These are phyloP conservation scores for Agrotis clavis DNA, from an alignment of 2,888 invertebrate genomes.

Conservation along the genomic window DNA sequence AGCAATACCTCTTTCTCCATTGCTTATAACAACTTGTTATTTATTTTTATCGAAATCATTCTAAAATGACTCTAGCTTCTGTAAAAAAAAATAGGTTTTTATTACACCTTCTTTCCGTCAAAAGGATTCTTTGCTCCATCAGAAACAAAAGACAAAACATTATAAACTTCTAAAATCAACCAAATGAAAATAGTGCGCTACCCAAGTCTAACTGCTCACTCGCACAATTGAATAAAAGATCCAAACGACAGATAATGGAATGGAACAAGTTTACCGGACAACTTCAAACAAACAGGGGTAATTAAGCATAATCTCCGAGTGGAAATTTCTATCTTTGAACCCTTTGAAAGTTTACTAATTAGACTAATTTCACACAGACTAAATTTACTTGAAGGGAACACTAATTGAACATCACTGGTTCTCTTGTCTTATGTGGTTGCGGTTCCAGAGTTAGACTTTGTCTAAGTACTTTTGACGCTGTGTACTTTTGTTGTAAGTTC, in stretches of 20 bases:
- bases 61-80: neutral
- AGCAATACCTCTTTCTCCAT: no score
- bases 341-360: conserved; percentile 55
- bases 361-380: conserved; percentile 39
- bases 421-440: neutral
- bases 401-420: conserved; percentile 13
- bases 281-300: conserved; percentile 38
- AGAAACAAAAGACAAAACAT: neutral
- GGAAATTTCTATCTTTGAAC: conserved; percentile 49
- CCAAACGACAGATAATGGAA: conserved; percentile 34
- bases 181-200: neutral
- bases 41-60: no score
- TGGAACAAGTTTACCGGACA: conserved; percentile 36
- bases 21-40: no score
- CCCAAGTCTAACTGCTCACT: conserved; percentile 21
- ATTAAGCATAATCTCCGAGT: conserved; percentile 40
- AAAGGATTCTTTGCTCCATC: no score
- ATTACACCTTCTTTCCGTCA: no score
- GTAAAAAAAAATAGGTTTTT: neutral
- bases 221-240: conserved; percentile 40
- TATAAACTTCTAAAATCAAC: conserved; percentile 2
- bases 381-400: conserved; percentile 23
- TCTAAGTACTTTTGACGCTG: no score
- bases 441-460: neutral
- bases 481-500: no score